Percentiles rank a stretch among this genome's conserved stretches.
phyloP scores from a whole-genome alignment of 2,888 invertebrate species.

The Xestia sexstrigata region DNA sequence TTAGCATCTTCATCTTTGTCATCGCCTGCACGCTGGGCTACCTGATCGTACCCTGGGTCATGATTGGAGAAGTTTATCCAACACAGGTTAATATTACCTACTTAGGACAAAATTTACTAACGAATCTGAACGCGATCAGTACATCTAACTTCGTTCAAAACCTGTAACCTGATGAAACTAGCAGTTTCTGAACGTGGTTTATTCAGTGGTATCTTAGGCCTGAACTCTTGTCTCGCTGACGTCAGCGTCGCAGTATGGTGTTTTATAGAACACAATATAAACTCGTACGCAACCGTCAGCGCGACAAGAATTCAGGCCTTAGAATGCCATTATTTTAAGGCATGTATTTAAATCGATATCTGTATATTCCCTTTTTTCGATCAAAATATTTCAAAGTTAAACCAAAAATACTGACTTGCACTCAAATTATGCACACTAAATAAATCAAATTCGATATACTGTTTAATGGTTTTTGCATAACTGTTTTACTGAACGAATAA shows the following conservation, averaged over 20 bases:
- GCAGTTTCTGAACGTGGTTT: not conserved
- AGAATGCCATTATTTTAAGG: not conserved
- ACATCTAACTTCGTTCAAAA: not conserved
- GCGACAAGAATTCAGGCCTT: not conserved
- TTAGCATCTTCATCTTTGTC: constrained; percentile 91
- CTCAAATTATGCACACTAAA: too few species aligned
- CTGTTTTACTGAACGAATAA: too few species aligned
- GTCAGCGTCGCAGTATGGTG: too few species aligned
- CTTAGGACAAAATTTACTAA: not conserved
- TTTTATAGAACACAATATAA: too few species aligned
- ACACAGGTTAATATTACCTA: constrained; percentile 84
- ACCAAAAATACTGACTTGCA: too few species aligned
- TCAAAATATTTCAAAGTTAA: too few species aligned
- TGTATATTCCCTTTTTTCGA: too few species aligned
- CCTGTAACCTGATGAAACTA: not conserved
- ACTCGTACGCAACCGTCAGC: too few species aligned
- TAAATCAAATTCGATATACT: too few species aligned
- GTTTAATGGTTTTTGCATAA: too few species aligned
- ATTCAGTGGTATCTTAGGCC: not conserved
- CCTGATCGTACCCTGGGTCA: constrained; percentile 93
- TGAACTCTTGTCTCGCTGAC: too few species aligned
- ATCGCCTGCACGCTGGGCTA: constrained; percentile 92
- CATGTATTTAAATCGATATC: too few species aligned
- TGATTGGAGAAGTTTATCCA: constrained; percentile 94
- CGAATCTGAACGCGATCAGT: not conserved